These are phyloP conservation scores for Tenthredo mesomela DNA, from an alignment of 2,888 invertebrate genomes.

Conservation along the genomic window DNA sequence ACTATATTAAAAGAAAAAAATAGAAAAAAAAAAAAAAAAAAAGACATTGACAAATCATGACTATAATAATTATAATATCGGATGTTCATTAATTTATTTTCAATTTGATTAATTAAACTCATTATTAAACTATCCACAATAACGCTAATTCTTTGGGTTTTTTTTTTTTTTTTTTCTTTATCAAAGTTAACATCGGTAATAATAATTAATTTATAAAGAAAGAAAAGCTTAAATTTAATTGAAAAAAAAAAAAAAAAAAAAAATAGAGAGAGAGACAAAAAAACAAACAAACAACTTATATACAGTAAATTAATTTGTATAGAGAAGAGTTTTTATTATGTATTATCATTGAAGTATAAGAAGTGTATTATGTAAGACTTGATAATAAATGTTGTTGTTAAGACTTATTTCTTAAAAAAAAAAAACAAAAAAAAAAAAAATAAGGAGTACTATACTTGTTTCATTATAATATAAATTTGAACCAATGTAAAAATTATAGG, in stretches of 20 bases:
- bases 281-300: not conserved
- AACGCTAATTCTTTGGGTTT: not conserved
- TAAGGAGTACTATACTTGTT: not conserved
- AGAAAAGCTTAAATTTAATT: not conserved
- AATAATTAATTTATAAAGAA: not conserved
- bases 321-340: conserved; percentile 59
- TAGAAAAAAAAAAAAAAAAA: not conserved
- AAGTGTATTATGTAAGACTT: conserved; percentile 46
- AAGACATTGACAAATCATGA: conserved; percentile 28
- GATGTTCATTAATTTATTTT: conserved; percentile 22
- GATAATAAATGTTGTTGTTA: conserved; percentile 51
- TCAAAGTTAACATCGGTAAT: not conserved
- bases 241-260: not conserved
- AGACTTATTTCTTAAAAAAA: conserved; percentile 41
- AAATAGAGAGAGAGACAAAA: too few species aligned
- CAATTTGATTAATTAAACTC: not conserved
- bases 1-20: not conserved
- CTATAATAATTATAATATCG: conserved; percentile 11
- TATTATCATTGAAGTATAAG: conserved; percentile 39
- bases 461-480: conserved; percentile 4
- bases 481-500: conserved; percentile 21
- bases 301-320: conserved; percentile 69
- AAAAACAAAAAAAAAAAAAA: not conserved
- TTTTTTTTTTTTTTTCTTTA: not conserved
- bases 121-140: not conserved